Percentiles rank a stretch among this genome's conserved stretches.
phyloP scores from a whole-genome alignment of 2,888 invertebrate genomes.

The Anoplius nigerrimus region DNA sequence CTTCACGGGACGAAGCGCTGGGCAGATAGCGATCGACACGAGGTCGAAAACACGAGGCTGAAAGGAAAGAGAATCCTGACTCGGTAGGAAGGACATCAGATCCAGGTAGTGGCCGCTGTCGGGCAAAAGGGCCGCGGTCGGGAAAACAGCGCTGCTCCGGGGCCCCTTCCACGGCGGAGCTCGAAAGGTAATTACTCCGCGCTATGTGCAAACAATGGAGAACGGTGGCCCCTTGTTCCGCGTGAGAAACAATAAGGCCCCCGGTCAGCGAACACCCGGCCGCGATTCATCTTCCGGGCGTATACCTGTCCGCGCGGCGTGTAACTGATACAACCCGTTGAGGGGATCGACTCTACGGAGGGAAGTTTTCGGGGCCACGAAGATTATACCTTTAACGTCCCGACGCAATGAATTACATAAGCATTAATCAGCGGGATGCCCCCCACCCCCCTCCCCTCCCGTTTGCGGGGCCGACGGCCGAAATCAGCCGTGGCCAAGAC shows the following conservation, averaged over 20 bases:
- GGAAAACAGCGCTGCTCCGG: no score
- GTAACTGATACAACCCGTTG: slow-evolving; percentile 60
- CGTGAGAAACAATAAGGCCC: slow-evolving; percentile 72
- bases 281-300: slow-evolving; percentile 15
- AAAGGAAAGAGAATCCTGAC: no score
- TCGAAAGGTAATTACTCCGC: slow-evolving; percentile 71
- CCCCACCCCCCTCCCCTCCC: no score
- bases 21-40: no score
- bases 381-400: slow-evolving; percentile 70
- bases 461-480: slow-evolving; percentile 39
- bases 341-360: slow-evolving; percentile 16
- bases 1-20: not conserved
- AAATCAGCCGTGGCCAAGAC: slow-evolving; percentile 36
- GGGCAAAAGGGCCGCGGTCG: no score
- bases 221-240: slow-evolving; percentile 61
- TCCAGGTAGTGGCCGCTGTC: not conserved
- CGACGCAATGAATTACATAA: slow-evolving; percentile 72
- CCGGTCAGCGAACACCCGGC: slow-evolving; percentile 45
- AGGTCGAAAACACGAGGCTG: no score
- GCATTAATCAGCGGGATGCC: slow-evolving; percentile 70
- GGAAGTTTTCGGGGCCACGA: slow-evolving; percentile 49
- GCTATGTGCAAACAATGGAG: slow-evolving; percentile 72
- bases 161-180: slow-evolving; percentile 32
- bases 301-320: slow-evolving; percentile 56
- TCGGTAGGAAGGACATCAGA: no score